Evolutionary conservation across 1,140 invertebrate species (phyloP), one percentile per base, ranked within the genome.

Genomic region (Dufourea novaeangliae): DNA sequence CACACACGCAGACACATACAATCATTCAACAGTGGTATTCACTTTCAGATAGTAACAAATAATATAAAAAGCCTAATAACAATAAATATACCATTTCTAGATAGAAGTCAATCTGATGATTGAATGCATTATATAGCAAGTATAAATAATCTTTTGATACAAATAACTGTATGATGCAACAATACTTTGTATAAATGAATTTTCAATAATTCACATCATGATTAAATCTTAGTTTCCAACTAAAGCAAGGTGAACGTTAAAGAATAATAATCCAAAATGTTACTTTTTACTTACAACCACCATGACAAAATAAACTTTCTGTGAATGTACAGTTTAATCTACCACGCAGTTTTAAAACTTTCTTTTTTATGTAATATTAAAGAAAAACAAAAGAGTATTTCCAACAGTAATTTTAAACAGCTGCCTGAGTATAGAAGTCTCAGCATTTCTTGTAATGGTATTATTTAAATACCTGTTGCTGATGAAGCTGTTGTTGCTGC

Each of bases 401-500:
- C 56, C 20, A 54, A 63, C 22, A 17, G 6, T 34, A 74, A 71
- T 46, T 76, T 79, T 64, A 54, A 79, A 72, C 64, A 71, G 57
- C 63, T 78, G 57, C n/a, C 41, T 25, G n/a, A 74, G 66, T 66
- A 67, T 6, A 34, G 41, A 39, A 70, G 39, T 56, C 84, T 85
- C 66, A 71, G 68, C 25, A 67, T 79, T 76, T 46, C 14, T 59
- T 37, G 52, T 79, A 80, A 80, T 67, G 78, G 66, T 61, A 64
- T 88, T 83, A 87, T 78, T 86, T 88, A 87, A 88, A 87, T 87
- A 87, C 86, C 86, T 92, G 92, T 82, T 91, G 87, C 54, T 84
- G 90, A 69, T 93, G 92, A 44, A 91, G 86, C 56, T 92, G 92
- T 79, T 92, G 92, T 50, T 92, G 91, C 82, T 91, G 88, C 83